phyloP scores from a whole-genome alignment of 2,888 invertebrate genomes.

The Eupithecia subfuscata region DNA sequence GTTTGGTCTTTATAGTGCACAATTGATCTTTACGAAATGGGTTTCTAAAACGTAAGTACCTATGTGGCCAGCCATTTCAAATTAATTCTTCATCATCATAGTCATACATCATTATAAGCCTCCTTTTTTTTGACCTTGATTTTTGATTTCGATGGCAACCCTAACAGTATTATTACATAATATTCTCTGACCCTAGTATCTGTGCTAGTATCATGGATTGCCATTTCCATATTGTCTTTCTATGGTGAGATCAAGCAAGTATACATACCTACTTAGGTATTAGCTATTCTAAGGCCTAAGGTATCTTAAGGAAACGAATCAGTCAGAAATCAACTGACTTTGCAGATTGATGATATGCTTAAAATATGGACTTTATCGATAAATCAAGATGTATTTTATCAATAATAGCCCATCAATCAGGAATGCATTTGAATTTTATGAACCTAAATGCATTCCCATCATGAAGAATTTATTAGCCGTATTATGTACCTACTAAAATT shows the following conservation, averaged over 20 bases:
- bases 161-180: no score
- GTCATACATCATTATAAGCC: no score
- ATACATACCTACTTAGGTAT: no score
- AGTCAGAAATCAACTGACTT: not conserved
- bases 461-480: constrained; percentile 33
- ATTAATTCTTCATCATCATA: not conserved
- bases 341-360: not conserved
- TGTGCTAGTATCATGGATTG: no score
- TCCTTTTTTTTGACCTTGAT: no score
- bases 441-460: constrained; percentile 26
- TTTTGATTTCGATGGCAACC: no score
- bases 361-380: not conserved
- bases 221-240: no score
- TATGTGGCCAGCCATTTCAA: not conserved
- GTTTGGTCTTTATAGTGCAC: no score
- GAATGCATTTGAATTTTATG: constrained; percentile 34
- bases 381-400: constrained; percentile 11
- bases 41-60: not conserved
- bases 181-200: no score
- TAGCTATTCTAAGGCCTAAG: no score
- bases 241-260: no score
- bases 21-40: no score
- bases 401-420: constrained; percentile 23
- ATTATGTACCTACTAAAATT: constrained; percentile 4
- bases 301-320: not conserved